phyloP scores from a whole-genome alignment of 2,888 invertebrate genomes.

The Limenitis camilla region DNA sequence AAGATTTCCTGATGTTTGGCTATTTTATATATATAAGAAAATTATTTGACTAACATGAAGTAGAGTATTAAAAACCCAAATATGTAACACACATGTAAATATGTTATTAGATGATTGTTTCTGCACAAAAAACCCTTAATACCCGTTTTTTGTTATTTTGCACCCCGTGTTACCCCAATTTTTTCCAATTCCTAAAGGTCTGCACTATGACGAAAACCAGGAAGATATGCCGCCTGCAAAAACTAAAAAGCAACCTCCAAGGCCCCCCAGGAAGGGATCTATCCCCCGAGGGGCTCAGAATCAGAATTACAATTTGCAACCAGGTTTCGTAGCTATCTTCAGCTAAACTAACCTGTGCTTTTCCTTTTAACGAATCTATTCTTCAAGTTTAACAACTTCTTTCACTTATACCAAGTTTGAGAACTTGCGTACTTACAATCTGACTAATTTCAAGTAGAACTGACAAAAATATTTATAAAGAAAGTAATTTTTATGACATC shows the following conservation, averaged over 20 bases:
- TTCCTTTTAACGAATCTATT: background rate
- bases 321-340: conserved; percentile 39
- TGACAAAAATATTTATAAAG: too few relatives aligned
- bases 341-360: conserved; percentile 11
- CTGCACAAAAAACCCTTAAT: background rate
- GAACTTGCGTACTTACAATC: too few relatives aligned
- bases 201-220: conserved; percentile 88
- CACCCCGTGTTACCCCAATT: conserved; percentile 15
- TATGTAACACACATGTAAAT: too few relatives aligned
- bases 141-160: background rate
- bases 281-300: conserved; percentile 72
- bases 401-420: too few relatives aligned
- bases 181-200: conserved; percentile 67
- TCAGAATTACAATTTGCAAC: conserved; percentile 57
- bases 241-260: conserved; percentile 74
- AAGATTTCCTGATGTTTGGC: too few relatives aligned
- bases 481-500: too few relatives aligned
- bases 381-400: background rate
- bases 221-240: conserved; percentile 56
- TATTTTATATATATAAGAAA: too few relatives aligned
- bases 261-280: conserved; percentile 86
- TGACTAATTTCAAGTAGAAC: too few relatives aligned
- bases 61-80: too few relatives aligned
- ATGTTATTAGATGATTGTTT: background rate
- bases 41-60: too few relatives aligned